phyloP scores from a whole-genome alignment of 2,888 invertebrate genomes.

The Oligia fasciuncula region DNA sequence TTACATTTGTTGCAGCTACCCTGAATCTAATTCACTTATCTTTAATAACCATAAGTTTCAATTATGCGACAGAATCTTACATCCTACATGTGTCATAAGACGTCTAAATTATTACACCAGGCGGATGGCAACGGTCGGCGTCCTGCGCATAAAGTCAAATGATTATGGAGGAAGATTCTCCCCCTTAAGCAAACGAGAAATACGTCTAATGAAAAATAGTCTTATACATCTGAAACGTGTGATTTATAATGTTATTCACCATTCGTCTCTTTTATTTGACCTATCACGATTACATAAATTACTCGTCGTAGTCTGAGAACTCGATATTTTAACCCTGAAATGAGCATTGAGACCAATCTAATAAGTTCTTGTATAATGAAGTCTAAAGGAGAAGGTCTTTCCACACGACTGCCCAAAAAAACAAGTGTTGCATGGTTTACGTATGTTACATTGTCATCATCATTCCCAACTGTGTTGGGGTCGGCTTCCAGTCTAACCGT shows the following conservation, averaged over 20 bases:
- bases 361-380: slow-evolving; percentile 28
- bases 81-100: slow-evolving; percentile 18
- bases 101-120: slow-evolving; percentile 22
- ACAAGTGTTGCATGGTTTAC: background rate
- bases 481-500: too few relatives aligned
- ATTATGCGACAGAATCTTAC: slow-evolving; percentile 5
- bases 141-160: slow-evolving; percentile 25
- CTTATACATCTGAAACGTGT: background rate
- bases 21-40: background rate
- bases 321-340: slow-evolving; percentile 46
- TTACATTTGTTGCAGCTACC: background rate
- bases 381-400: slow-evolving; percentile 5
- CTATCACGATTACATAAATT: slow-evolving; percentile 42
- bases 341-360: slow-evolving; percentile 4
- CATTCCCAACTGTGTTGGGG: too few relatives aligned
- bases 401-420: background rate
- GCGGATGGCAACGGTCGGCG: slow-evolving; percentile 2
- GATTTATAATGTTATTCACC: slow-evolving; percentile 31
- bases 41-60: slow-evolving; percentile 3
- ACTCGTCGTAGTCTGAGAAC: slow-evolving; percentile 21
- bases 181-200: slow-evolving; percentile 8
- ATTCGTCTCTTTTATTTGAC: slow-evolving; percentile 30
- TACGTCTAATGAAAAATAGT: slow-evolving; percentile 32
- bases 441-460: background rate
- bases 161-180: slow-evolving; percentile 20